These are phyloP conservation scores for Carpatolechia fugitivella DNA, from an alignment of 2,888 invertebrate genomes.

Conservation along the genomic window DNA sequence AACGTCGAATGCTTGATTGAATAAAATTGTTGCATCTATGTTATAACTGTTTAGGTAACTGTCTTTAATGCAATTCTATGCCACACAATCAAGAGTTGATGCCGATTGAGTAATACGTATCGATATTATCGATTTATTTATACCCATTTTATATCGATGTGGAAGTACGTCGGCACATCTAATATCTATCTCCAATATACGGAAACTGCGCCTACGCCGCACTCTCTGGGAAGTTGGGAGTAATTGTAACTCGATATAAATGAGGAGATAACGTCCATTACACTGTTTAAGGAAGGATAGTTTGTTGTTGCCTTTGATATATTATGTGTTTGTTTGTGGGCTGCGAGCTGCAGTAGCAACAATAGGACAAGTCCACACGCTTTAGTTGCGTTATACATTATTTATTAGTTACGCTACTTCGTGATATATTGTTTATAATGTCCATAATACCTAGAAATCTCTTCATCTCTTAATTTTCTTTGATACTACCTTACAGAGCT, in stretches of 20 bases:
- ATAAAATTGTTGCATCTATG: too few species aligned
- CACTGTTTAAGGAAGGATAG: slow-evolving; percentile 63
- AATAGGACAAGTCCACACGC: slow-evolving; percentile 4
- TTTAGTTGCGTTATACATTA: not conserved
- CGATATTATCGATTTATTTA: not conserved
- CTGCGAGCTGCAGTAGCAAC: not conserved
- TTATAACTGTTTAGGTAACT: not conserved
- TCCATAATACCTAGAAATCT: too few species aligned
- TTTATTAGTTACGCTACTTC: too few species aligned
- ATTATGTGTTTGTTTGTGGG: slow-evolving; percentile 27
- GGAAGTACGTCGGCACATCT: slow-evolving; percentile 34
- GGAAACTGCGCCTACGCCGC: slow-evolving; percentile 53
- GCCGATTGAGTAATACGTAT: not conserved
- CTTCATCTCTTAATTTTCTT: too few species aligned
- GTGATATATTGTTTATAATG: too few species aligned
- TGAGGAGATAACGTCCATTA: slow-evolving; percentile 65
- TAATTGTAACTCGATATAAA: slow-evolving; percentile 68
- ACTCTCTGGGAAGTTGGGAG: slow-evolving; percentile 52
- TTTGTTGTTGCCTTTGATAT: slow-evolving; percentile 42
- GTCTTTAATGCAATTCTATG: not conserved
- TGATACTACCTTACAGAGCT: too few species aligned
- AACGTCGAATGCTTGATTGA: too few species aligned
- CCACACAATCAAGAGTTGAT: not conserved
- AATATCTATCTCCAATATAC: slow-evolving; percentile 39
- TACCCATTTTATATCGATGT: not conserved